Evolutionary conservation across 2,888 invertebrate genomes (phyloP).

Genomic region (Abrostola triplasia): DNA sequence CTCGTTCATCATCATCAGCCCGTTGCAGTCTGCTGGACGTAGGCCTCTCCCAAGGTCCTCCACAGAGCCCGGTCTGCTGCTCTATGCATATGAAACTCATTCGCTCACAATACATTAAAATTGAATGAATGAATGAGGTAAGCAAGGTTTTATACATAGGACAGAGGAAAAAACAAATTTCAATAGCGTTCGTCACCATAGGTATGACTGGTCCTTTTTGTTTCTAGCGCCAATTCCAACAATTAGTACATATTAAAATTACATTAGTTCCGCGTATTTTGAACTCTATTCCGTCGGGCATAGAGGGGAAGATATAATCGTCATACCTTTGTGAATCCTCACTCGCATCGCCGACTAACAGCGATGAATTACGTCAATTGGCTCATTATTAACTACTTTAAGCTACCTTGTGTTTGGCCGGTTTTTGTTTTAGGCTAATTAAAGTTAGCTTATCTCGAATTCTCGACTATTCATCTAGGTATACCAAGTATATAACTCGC

Average conservation of each 20-base stretch:
- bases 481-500: too few species aligned
- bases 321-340: not conserved
- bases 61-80: too few species aligned
- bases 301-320: constrained; percentile 2
- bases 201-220: constrained; percentile 7
- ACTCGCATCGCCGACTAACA: constrained; percentile 4
- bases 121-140: too few species aligned
- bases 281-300: not conserved
- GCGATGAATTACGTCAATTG: constrained; percentile 26
- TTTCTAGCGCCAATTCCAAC: constrained; percentile 11
- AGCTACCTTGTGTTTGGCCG: constrained; percentile 30
- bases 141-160: not conserved
- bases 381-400: constrained; percentile 20
- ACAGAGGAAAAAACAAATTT: not conserved
- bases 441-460: constrained; percentile 3
- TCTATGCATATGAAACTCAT: too few species aligned
- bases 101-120: too few species aligned
- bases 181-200: not conserved
- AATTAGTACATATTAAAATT: constrained; percentile 22
- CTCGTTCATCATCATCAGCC: too few species aligned
- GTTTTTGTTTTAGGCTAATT: constrained; percentile 7
- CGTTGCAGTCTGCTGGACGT: too few species aligned
- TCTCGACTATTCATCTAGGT: not conserved
- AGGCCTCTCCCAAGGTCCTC: too few species aligned
- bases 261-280: not conserved